A percentile compares a stretch with the other conserved stretches of the same genome.
These are phyloP conservation scores for Aphodius sticticus DNA, from an alignment of 2,888 invertebrate genomes.

Conservation along the genomic window DNA sequence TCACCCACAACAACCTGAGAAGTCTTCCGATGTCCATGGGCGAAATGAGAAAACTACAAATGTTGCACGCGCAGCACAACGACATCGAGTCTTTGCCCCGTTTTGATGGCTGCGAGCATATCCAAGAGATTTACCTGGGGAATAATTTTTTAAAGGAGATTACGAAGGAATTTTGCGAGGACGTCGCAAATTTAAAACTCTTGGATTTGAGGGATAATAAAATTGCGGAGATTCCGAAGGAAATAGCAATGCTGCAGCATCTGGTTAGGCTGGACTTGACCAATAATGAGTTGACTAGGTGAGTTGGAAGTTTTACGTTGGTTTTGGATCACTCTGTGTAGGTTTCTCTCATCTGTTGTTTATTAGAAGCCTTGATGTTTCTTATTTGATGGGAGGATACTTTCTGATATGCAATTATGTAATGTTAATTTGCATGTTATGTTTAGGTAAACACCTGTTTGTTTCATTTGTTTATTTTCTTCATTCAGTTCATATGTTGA, in stretches of 20 bases:
- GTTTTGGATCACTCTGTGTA: not conserved
- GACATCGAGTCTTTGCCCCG: conserved; percentile 78
- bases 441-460: conserved; percentile 12
- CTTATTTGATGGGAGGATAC: not conserved
- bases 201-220: conserved; percentile 86
- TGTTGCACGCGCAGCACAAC: conserved; percentile 83
- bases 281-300: conserved; percentile 71
- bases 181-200: conserved; percentile 75
- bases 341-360: not conserved
- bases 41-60: conserved; percentile 77
- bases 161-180: conserved; percentile 70
- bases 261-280: conserved; percentile 85
- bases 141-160: conserved; percentile 79
- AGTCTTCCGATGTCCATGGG: conserved; percentile 69
- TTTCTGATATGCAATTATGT: not conserved
- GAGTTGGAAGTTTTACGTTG: conserved; percentile 38
- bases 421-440: not conserved
- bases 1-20: conserved; percentile 76
- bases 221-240: conserved; percentile 78
- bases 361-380: not conserved
- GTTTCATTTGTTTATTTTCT: conserved; percentile 30
- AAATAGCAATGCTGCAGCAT: conserved; percentile 77
- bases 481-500: not conserved
- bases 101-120: conserved; percentile 75
- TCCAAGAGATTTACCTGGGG: conserved; percentile 84